phyloP scores from a whole-genome alignment of 2,113 vertebrate species.

The Colaptes auratus region DNA sequence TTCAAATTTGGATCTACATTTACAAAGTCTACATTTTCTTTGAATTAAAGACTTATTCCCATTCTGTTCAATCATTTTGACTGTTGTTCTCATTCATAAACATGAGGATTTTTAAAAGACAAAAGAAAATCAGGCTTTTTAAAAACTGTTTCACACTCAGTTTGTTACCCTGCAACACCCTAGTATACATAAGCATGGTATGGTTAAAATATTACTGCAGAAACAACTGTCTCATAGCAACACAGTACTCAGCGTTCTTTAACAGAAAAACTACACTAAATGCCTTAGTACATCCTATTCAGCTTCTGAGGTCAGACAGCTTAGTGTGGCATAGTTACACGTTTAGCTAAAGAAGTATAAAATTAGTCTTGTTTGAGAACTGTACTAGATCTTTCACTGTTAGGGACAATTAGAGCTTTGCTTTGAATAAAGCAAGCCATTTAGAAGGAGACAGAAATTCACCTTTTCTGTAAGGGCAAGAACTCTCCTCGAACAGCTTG shows the following conservation, averaged over 20 bases:
- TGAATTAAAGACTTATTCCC: not conserved
- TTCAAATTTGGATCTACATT: not conserved
- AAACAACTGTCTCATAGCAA: not conserved
- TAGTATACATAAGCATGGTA: not conserved
- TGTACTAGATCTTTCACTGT: not conserved
- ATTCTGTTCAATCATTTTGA: not conserved
- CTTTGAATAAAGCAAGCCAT: not conserved
- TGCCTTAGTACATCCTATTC: not conserved
- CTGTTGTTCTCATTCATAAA: not conserved
- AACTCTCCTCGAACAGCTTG: conserved; percentile 98
- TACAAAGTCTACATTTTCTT: not conserved
- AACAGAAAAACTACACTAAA: not conserved
- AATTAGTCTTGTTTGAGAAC: not conserved
- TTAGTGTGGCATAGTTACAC: not conserved
- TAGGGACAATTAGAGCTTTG: not conserved
- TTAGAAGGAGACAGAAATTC: not conserved
- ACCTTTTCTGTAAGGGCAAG: conserved; percentile 98
- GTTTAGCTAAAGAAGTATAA: not conserved
- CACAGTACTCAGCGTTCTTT: not conserved
- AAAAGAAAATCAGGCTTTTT: not conserved
- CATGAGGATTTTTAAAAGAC: not conserved
- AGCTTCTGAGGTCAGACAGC: not conserved
- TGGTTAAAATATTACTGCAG: not conserved
- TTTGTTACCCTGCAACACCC: not conserved
- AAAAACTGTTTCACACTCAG: not conserved